These are phyloP conservation scores for Dorcus hopei DNA, from an alignment of 2,888 invertebrate genomes.

Conservation along the genomic window DNA sequence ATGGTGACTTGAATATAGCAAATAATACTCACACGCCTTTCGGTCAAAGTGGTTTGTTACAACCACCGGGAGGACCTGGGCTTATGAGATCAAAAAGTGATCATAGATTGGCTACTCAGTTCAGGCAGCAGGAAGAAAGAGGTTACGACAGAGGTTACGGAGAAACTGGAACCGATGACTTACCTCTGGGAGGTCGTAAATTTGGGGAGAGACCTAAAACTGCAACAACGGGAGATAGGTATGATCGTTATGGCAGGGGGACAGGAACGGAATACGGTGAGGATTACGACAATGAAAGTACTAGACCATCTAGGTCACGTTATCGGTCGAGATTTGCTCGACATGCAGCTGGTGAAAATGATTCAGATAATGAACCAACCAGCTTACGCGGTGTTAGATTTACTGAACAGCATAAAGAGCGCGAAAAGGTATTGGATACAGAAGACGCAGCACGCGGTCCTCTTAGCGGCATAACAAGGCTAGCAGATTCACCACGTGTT, in stretches of 20 bases:
- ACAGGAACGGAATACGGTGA: conserved; percentile 59
- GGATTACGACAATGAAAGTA: conserved; percentile 64
- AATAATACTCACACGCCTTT: conserved; percentile 49
- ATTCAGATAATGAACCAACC: conserved; percentile 69
- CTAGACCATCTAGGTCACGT: conserved; percentile 62
- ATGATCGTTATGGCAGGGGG: conserved; percentile 50
- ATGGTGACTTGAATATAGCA: conserved; percentile 83
- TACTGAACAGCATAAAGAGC: conserved; percentile 62
- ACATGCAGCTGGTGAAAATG: conserved; percentile 62
- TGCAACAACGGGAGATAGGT: conserved; percentile 46
- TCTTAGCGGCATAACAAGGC: conserved; percentile 82
- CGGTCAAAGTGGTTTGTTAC: conserved; percentile 51
- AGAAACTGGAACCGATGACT: conserved; percentile 61
- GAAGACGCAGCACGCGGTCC: conserved; percentile 85
- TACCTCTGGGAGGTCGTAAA: conserved; percentile 70
- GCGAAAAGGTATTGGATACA: conserved; percentile 77
- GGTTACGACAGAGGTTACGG: conserved; percentile 55
- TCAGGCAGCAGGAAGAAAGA: conserved; percentile 78
- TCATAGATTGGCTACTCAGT: conserved; percentile 84
- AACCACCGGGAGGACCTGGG: conserved; percentile 64
- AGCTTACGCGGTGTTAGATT: conserved; percentile 62
- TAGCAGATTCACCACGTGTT: conserved; percentile 84
- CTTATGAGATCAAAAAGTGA: conserved; percentile 92
- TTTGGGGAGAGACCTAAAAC: conserved; percentile 75
- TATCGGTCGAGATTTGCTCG: conserved; percentile 64